Conservation (phyloP, 2,888 invertebrate species). For the Lamellibrachia columna region DNA sequence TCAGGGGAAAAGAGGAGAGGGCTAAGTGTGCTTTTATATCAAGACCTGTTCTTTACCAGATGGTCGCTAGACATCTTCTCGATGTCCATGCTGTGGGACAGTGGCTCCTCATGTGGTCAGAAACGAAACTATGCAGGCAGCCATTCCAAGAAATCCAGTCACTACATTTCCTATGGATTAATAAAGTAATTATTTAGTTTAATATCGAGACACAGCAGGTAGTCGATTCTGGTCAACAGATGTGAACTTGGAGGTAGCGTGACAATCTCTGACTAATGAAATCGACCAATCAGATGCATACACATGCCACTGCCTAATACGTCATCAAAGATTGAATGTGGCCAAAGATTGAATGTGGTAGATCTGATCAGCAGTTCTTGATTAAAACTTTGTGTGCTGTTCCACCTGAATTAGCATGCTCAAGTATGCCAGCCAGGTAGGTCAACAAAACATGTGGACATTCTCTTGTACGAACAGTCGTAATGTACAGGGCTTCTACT, state of each 20-base stretch:
- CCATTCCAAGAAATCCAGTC: neutral
- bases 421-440: neutral
- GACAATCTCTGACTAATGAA: neutral
- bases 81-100: neutral
- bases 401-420: neutral
- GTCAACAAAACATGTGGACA: neutral
- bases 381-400: conserved; percentile 16
- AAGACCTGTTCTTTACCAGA: neutral
- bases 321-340: neutral
- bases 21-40: neutral
- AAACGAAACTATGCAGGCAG: neutral
- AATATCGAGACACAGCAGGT: neutral
- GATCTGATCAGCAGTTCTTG: neutral
- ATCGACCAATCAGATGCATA: neutral
- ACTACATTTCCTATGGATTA: neutral
- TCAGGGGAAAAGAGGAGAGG: no score
- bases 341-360: neutral
- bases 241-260: neutral
- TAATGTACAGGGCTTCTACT: no score
- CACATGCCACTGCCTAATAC: neutral
- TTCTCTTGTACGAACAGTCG: no score
- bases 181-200: neutral
- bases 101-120: neutral
- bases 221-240: neutral
- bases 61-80: neutral